Evolutionary conservation across 2,797 vertebrate species (phyloP), one percentile per base, ranked within the genome.

Genomic region (Manis pentadactyla): DNA sequence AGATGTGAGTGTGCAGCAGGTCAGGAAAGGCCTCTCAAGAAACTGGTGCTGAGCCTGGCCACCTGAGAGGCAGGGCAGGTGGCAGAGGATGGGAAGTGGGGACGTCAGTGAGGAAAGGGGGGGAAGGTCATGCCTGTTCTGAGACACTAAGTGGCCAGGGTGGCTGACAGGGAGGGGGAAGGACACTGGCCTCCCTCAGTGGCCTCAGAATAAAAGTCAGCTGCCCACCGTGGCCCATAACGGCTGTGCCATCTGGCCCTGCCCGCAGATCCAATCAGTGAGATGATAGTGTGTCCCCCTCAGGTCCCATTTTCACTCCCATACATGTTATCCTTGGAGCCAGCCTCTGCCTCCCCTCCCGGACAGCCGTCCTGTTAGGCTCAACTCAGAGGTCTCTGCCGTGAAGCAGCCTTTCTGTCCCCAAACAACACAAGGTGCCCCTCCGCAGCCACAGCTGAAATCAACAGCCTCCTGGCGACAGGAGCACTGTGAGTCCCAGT

Each of bases 61-160:
- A 1, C 7, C 1, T 18, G 18, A 19, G 9, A 31, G 23, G 21
- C 9, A 5, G 11, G 21, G 18, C 0, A 8, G 46, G 18, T 59
- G 46, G 7, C 8, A 5, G n/a, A 49, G 18, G 5, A 37, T 13
- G 18, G 42, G 21, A 34, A 53, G 23, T 13, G 4, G 7, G 9
- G 25, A 42, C 25, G 2, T 19, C 7, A 0, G 21, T 25, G 10
- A 68, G 71, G 63, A 49, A 18, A 37, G n/a, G 34, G 51, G 29
- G n/a, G 53, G 37, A 7, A 49, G 29, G 39, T 23, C 31, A 66
- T 21, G 68, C 18, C 21, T 15, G 21, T 39, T 31, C 25, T 17
- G 39, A 27, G 12, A 51, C 39, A 55, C 23, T 4, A 3, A 34
- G 1, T 5, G 34, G 51, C 23, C 18, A 29, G 25, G 0, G 0